These are phyloP conservation scores for Cataglyphis rosenhaueri DNA, from an alignment of 2,888 invertebrate genomes.

Conservation along the genomic window DNA sequence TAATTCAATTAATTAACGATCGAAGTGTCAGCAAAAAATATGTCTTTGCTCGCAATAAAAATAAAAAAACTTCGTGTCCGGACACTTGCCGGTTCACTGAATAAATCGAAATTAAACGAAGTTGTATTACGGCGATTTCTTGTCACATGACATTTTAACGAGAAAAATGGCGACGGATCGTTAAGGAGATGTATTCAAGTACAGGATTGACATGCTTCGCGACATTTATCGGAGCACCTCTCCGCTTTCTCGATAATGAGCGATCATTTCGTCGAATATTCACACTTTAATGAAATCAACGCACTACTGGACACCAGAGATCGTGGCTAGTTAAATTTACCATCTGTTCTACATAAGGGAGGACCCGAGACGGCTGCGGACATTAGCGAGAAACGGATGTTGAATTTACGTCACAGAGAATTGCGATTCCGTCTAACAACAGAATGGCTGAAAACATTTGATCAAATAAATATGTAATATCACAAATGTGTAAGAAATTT, in stretches of 20 bases:
- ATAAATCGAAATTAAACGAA: not conserved
- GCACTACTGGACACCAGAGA: conserved; percentile 38
- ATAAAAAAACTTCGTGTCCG: not conserved
- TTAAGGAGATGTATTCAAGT: not conserved
- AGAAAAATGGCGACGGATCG: not conserved
- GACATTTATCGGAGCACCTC: not conserved
- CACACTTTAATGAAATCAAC: conserved; percentile 56
- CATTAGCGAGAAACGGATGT: not conserved
- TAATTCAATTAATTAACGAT: conserved; percentile 14
- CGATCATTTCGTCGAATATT: conserved; percentile 57
- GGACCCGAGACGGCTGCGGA: not conserved
- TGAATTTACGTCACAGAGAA: conserved; percentile 29
- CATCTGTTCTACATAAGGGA: conserved; percentile 35
- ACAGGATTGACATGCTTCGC: not conserved
- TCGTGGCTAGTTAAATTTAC: conserved; percentile 62
- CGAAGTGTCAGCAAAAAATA: too few relatives aligned
- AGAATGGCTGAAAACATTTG: not conserved
- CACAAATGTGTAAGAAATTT: not conserved
- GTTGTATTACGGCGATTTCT: not conserved
- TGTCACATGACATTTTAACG: conserved; percentile 17
- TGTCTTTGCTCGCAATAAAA: not conserved
- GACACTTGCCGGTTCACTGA: not conserved
- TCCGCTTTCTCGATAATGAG: conserved; percentile 21
- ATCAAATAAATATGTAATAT: not conserved
- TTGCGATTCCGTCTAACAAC: not conserved